Evolutionary conservation across 2,888 invertebrate species (phyloP).

Genomic region (Globia sparganii): DNA sequence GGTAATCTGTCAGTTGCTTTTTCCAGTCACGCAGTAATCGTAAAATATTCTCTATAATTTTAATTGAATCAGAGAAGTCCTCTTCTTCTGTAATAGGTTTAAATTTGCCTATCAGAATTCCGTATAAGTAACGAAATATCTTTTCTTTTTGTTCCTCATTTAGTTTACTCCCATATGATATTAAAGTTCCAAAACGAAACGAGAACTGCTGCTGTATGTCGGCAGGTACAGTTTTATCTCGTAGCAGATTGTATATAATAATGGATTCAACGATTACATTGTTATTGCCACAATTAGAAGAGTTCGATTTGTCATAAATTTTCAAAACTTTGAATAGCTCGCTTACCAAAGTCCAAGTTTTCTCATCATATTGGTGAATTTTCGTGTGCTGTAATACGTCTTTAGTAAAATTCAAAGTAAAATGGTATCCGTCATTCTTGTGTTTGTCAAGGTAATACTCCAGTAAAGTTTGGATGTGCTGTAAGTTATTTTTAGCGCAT

Average conservation of each 20-base stretch:
- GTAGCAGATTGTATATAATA: conserved; percentile 73
- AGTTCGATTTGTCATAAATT: conserved; percentile 70
- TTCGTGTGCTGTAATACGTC: conserved; percentile 68
- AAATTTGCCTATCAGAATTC: conserved; percentile 65
- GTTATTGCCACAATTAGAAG: background rate
- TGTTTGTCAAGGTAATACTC: conserved; percentile 75
- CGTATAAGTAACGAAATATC: conserved; percentile 77
- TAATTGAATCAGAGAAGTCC: conserved; percentile 63
- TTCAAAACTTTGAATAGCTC: conserved; percentile 76
- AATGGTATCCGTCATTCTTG: conserved; percentile 70
- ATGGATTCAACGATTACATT: conserved; percentile 65
- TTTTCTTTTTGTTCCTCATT: conserved; percentile 71
- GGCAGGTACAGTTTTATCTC: conserved; percentile 70
- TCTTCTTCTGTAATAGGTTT: conserved; percentile 64
- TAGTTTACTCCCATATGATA: conserved; percentile 67
- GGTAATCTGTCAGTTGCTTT: conserved; percentile 74
- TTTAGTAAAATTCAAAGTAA: conserved; percentile 72
- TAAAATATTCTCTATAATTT: conserved; percentile 63
- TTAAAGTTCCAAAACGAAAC: conserved; percentile 68
- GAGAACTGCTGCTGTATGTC: conserved; percentile 72
- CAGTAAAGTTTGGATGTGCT: conserved; percentile 72
- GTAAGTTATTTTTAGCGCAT: conserved; percentile 69
- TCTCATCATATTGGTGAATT: conserved; percentile 71
- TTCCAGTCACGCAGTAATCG: conserved; percentile 76
- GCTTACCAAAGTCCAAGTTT: conserved; percentile 77